Base-by-base conservation (phyloP, 2,888 invertebrate species). In the Gandaritis pyraliata region DNA sequence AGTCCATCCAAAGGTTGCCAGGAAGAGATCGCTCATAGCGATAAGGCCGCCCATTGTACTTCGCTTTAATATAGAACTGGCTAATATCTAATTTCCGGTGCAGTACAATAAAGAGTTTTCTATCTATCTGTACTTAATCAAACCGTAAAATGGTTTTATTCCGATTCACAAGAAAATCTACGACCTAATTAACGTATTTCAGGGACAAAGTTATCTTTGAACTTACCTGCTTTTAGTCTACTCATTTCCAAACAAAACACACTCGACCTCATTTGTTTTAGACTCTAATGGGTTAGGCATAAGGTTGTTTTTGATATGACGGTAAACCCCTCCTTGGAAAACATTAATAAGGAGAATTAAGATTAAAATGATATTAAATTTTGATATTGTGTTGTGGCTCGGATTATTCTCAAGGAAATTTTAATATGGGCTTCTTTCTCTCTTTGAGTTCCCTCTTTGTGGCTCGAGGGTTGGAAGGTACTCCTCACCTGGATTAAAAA, bases 281-380 rank as follows among this genome's bases (percentile, higher is more conserved):
- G 56, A 65, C 72, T 69, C 55, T 78, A 61, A 33, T 0, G 0
- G 0, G 1, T 0, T 0, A 0, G 0, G 0, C 0, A 43, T 80
- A 81, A 41, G 64, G 77, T 71, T 54, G 13, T 51, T 56, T 72
- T 68, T 76, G 4, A 6, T 11, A 36, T 58, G 58, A 11, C 13
- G 8, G 33, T 55, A 53, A 77, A 78, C 79, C 87, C 88, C 87
- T 87, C 85, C 86, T 87, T 81, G 80, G 87, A 81, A 77, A 84
- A 83, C 85, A 86, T 88, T 91, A 90, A 90, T 90, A 91, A 91
- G 89, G 78, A 86, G 89, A 86, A 90, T 90, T 90, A 90, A 91
- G 91, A 91, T 91, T 91, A 92, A 89, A 90, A 90, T 89, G 86
- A 91, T 92, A 92, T 92, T 91, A 92, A 91, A 91, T 90, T 91